Conservation (phyloP, 2,888 invertebrate genomes). For the Chrysotoxum bicinctum region DNA sequence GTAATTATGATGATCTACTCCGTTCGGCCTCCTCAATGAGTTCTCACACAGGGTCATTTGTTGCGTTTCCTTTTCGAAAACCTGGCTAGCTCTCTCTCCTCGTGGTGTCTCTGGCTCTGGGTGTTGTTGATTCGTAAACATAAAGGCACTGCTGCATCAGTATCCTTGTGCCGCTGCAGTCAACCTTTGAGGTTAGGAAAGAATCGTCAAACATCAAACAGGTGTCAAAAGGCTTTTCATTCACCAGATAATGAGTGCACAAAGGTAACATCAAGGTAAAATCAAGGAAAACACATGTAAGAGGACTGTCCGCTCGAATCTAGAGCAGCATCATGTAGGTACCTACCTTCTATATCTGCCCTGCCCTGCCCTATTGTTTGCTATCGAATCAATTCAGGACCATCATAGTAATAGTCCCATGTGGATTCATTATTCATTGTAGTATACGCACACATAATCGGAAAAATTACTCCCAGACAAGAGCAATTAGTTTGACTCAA, state of each 20-base stretch:
- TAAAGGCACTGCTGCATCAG: slow-evolving; percentile 43
- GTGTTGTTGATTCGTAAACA: slow-evolving; percentile 15
- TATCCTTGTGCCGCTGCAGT: slow-evolving; percentile 49
- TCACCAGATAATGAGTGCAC: slow-evolving; percentile 71
- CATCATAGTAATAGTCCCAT: slow-evolving; percentile 48
- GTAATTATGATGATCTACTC: slow-evolving; percentile 75
- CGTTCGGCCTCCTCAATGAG: slow-evolving; percentile 71
- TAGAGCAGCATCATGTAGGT: slow-evolving; percentile 55
- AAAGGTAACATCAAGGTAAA: slow-evolving; percentile 66
- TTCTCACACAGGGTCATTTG: slow-evolving; percentile 73
- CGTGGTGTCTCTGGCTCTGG: background rate
- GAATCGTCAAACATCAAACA: slow-evolving; percentile 73
- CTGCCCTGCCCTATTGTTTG: slow-evolving; percentile 59
- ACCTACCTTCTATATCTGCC: slow-evolving; percentile 25
- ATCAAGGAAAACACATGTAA: slow-evolving; percentile 69
- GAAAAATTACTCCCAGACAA: slow-evolving; percentile 60
- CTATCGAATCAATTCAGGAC: slow-evolving; percentile 63
- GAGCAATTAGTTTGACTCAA: slow-evolving; percentile 67
- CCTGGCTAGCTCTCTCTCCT: slow-evolving; percentile 27
- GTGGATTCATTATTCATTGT: slow-evolving; percentile 62
- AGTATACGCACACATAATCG: slow-evolving; percentile 52
- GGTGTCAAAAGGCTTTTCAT: slow-evolving; percentile 73
- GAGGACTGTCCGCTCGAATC: slow-evolving; percentile 53
- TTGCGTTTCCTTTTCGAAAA: slow-evolving; percentile 67
- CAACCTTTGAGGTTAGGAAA: slow-evolving; percentile 70